Percentiles rank a stretch among this genome's conserved stretches.
phyloP scores from a whole-genome alignment of 1,140 invertebrate genomes.

The Drosophila melanica region DNA sequence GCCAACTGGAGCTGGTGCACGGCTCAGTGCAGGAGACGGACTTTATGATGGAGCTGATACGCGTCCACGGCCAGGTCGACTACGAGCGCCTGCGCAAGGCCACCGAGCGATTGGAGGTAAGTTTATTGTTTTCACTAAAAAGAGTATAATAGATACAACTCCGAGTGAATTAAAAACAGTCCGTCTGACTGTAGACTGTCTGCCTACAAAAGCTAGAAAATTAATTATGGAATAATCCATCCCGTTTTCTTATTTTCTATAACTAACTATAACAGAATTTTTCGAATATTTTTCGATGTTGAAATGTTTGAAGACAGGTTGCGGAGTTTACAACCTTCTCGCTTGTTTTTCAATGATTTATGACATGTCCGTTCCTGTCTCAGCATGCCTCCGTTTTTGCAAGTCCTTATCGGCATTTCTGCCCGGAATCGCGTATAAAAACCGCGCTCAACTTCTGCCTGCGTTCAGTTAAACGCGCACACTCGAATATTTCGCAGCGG shows the following conservation, averaged over 20 bases:
- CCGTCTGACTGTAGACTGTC: too few relatives aligned
- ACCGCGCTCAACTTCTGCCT: slow-evolving; percentile 1
- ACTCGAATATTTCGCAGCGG: slow-evolving; percentile 3
- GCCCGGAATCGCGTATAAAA: slow-evolving; percentile 10
- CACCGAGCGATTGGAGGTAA: slow-evolving; percentile 91
- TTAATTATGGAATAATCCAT: too few relatives aligned
- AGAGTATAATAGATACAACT: too few relatives aligned
- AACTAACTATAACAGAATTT: too few relatives aligned
- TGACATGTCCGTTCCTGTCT: not conserved
- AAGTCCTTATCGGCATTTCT: not conserved
- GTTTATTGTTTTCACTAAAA: too few relatives aligned
- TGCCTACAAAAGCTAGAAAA: too few relatives aligned
- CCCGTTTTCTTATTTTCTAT: too few relatives aligned
- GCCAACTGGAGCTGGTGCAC: slow-evolving; percentile 90
- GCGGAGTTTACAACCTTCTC: not conserved
- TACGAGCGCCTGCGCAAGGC: slow-evolving; percentile 92
- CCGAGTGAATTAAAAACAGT: too few relatives aligned
- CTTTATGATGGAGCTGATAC: slow-evolving; percentile 93
- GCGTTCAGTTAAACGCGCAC: slow-evolving; percentile 24
- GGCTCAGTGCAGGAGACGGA: slow-evolving; percentile 92
- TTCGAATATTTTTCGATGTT: too few relatives aligned
- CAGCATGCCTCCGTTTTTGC: not conserved
- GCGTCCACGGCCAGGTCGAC: slow-evolving; percentile 91
- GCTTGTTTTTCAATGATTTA: not conserved
- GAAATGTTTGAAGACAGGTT: too few relatives aligned